These are phyloP conservation scores for Heliornis fulica DNA, from an alignment of 2,113 vertebrate species.

Conservation along the genomic window DNA sequence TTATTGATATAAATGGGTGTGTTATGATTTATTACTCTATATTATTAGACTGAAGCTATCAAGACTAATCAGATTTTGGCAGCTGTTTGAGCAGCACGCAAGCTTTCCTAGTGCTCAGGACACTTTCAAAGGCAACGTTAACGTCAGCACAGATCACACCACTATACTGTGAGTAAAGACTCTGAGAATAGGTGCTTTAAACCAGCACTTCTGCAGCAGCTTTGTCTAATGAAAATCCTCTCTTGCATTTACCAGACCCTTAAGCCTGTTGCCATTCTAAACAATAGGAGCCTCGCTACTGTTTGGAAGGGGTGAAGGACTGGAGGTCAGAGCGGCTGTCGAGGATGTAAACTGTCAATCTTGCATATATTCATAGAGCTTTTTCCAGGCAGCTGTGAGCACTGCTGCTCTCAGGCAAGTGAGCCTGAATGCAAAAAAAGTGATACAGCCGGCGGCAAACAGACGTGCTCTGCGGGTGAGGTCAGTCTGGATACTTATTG, in stretches of 20 bases:
- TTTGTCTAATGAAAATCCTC: neutral
- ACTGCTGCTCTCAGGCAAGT: neutral
- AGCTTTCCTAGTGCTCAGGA: neutral
- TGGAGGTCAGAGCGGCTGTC: neutral
- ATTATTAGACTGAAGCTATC: neutral
- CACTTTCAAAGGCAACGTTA: neutral
- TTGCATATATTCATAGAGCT: neutral
- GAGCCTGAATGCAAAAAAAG: neutral
- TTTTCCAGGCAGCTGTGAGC: conserved; percentile 34
- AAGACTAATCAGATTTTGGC: neutral
- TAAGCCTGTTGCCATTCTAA: neutral
- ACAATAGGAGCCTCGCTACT: neutral
- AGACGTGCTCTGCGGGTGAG: neutral
- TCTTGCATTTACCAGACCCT: neutral
- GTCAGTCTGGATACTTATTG: neutral
- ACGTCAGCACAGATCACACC: neutral
- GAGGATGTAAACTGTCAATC: neutral
- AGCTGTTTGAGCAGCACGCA: neutral
- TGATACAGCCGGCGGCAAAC: fast-evolving
- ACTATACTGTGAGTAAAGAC: neutral
- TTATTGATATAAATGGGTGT: neutral
- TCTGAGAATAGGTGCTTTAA: neutral
- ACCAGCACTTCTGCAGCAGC: neutral
- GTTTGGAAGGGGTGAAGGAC: neutral
- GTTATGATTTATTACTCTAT: neutral